A percentile compares a stretch with the other conserved stretches of the same genome.
Evolutionary conservation across 2,797 vertebrate genomes (phyloP).

Genomic region (Petrocephalus schoutedeni): DNA sequence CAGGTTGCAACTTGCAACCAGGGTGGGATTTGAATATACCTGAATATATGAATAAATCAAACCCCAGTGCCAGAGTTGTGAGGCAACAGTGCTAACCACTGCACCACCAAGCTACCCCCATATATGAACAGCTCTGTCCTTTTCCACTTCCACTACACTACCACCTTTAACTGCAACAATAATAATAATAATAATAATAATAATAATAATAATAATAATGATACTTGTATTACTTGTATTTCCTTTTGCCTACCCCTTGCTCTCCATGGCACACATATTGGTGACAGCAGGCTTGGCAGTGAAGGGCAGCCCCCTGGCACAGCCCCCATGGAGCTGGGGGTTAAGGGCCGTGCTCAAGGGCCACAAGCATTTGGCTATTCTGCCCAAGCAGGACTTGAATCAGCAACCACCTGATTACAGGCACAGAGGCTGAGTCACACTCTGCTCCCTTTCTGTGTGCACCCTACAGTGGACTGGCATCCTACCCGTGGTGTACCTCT

Average conservation of each 20-base stretch:
- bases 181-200: neutral
- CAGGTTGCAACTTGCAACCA: too few species aligned
- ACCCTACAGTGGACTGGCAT: neutral
- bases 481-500: neutral
- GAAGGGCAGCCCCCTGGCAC: neutral
- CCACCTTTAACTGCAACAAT: neutral
- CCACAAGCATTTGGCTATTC: neutral
- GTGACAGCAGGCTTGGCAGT: neutral
- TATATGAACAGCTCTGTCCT: neutral
- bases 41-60: too few species aligned
- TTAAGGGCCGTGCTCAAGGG: neutral
- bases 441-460: neutral
- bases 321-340: neutral
- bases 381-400: neutral
- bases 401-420: neutral
- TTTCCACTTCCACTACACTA: neutral
- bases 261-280: neutral
- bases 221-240: neutral
- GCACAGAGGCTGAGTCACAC: neutral
- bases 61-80: too few species aligned
- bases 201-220: too few species aligned
- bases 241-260: neutral
- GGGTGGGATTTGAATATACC: too few species aligned
- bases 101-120: neutral
- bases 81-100: too few species aligned